Evolutionary conservation across 2,888 invertebrate species (phyloP), one percentile per base, ranked within the genome.

Genomic region (Nymphalis polychloros): DNA sequence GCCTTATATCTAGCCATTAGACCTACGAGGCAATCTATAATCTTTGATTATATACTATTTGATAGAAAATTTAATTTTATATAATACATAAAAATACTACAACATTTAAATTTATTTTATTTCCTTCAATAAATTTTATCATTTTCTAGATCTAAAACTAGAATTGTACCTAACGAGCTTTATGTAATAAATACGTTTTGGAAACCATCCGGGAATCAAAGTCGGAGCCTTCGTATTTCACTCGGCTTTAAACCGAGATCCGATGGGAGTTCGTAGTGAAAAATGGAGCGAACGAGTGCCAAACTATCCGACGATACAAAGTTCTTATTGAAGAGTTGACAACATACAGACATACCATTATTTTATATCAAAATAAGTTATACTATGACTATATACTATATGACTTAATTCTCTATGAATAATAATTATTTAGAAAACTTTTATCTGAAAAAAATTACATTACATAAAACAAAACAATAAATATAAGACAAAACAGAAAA

Each of bases 161-260:
- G 27, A 49, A 52, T 23, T 19, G 20, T 59, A 65, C 16, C 16
- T 46, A 55, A 31, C 52, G 60, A 63, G 48, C 53, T 47, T 59
- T 52, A 52, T 67, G n/a, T 52, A 65, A 71, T 63, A 50, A 71
- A 68, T 59, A 71, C 57, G 55, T 65, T 66, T 71, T 52, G 61
- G 20, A 61, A 35, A n/a, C 62, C 67, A 10, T 35, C 8, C 47
- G 69, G 67, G 72, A 64, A 70, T 67, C 64, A 48, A 67, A 67
- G 41, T 55, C 27, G 69, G 35, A 20, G 47, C 53, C 64, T 19
- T 46, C 52, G 53, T 71, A 64, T 69, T 57, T 71, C 69, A 67
- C 55, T 27, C 20, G 64, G 59, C 59, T 59, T 67, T 69, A 63
- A 55, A 64, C 61, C 23, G 52, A 20, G 67, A 60, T 65, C 72